Conservation (phyloP, 2,113 vertebrate genomes). For the Lepidothrix coronata region DNA sequence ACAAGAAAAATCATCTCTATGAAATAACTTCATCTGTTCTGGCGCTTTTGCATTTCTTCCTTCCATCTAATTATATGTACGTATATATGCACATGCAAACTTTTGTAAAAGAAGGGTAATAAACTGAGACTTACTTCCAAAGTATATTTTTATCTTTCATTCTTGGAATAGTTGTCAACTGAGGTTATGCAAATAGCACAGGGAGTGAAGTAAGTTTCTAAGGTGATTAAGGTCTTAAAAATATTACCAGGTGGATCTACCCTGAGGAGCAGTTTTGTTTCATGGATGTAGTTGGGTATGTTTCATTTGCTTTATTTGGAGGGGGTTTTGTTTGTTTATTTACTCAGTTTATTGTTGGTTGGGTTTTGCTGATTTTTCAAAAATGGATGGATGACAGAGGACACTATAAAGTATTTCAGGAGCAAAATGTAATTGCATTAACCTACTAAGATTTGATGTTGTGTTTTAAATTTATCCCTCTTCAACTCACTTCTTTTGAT, state of each 20-base stretch:
- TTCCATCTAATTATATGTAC: neutral
- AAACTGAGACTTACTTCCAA: accelerated
- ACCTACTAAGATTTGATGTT: neutral
- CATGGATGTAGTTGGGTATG: neutral
- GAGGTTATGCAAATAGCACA: neutral
- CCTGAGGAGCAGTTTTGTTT: neutral
- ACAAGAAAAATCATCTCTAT: neutral
- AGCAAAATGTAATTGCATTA: neutral
- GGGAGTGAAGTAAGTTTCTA: neutral
- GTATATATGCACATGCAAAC: too few species aligned
- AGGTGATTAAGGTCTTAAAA: neutral
- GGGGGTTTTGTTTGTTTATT: neutral
- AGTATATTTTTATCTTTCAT: neutral
- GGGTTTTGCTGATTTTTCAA: neutral
- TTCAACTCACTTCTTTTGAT: neutral
- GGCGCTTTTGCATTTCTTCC: neutral
- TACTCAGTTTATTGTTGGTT: neutral
- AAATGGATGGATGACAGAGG: neutral
- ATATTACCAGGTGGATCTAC: neutral
- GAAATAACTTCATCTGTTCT: neutral
- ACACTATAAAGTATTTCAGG: neutral
- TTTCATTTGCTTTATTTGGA: neutral
- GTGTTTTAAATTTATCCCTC: neutral
- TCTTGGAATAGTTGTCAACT: neutral
- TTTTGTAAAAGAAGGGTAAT: neutral